phyloP scores from a whole-genome alignment of 2,888 invertebrate species.

The Trachelus troglodyta region DNA sequence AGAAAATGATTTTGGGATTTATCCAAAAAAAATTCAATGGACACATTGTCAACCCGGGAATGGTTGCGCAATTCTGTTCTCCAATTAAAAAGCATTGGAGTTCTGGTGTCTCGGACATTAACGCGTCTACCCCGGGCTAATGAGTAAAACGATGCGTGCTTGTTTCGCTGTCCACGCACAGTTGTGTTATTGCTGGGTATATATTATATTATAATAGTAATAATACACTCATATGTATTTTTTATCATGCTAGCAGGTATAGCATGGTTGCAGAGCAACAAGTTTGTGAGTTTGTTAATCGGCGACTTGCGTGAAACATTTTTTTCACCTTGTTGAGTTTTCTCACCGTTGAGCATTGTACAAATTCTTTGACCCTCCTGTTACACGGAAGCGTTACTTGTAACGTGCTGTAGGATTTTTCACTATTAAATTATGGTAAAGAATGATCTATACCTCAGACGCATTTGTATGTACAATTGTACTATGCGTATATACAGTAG shows the following conservation, averaged over 20 bases:
- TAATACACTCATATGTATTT: slow-evolving; percentile 21
- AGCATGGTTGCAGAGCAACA: slow-evolving; percentile 43
- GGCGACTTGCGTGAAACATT: slow-evolving; percentile 14
- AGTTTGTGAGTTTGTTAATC: slow-evolving; percentile 32
- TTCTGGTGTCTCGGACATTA: too few relatives aligned
- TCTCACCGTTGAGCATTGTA: not conserved
- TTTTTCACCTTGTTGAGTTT: not conserved
- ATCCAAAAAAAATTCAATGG: not conserved
- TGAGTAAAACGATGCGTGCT: not conserved
- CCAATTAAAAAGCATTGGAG: too few relatives aligned
- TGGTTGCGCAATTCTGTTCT: too few relatives aligned
- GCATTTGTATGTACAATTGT: not conserved
- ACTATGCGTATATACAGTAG: not conserved
- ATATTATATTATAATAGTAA: slow-evolving; percentile 20
- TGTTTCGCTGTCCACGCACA: not conserved
- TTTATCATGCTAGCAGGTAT: slow-evolving; percentile 48
- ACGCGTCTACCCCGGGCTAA: not conserved
- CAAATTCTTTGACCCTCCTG: not conserved
- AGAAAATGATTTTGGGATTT: too few relatives aligned
- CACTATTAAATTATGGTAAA: not conserved
- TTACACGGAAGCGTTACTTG: not conserved
- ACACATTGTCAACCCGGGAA: not conserved
- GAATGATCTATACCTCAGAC: not conserved
- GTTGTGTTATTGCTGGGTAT: not conserved
- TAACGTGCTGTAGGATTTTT: not conserved